Evolutionary conservation across 2,797 vertebrate genomes (phyloP).

Genomic region (Melopsittacus undulatus): DNA sequence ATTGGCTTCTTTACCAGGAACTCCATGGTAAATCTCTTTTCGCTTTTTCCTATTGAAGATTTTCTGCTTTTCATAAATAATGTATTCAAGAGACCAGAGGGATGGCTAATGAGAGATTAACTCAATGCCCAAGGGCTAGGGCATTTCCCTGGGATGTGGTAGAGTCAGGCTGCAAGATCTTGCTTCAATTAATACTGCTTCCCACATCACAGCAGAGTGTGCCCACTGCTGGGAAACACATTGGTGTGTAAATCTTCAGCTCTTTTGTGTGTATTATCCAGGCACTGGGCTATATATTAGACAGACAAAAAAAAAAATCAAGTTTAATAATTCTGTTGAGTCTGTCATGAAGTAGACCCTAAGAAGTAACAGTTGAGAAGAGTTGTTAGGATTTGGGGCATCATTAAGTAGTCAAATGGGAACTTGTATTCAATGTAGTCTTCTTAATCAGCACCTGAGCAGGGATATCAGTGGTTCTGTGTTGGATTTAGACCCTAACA

Average conservation of each 20-base stretch:
- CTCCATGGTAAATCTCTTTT: slow-evolving; percentile 53
- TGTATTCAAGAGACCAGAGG: slow-evolving; percentile 63
- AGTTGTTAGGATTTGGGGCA: neutral
- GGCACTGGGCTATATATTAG: neutral
- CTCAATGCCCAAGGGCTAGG: slow-evolving; percentile 55
- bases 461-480: neutral
- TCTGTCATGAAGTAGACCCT: neutral
- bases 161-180: slow-evolving; percentile 59
- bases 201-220: slow-evolving; percentile 63
- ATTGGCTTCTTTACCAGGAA: slow-evolving; percentile 26
- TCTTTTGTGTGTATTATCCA: slow-evolving; percentile 19
- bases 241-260: slow-evolving; percentile 37
- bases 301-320: neutral
- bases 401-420: neutral
- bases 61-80: slow-evolving; percentile 66
- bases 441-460: neutral
- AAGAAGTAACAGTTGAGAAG: neutral
- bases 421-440: neutral
- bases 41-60: slow-evolving; percentile 62
- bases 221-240: slow-evolving; percentile 45
- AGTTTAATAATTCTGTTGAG: neutral
- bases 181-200: slow-evolving; percentile 64
- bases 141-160: slow-evolving; percentile 70
- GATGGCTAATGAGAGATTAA: slow-evolving; percentile 69
- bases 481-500: neutral